Evolutionary conservation across 2,888 invertebrate species (phyloP).

Genomic region (Arrhopalites spinosus): DNA sequence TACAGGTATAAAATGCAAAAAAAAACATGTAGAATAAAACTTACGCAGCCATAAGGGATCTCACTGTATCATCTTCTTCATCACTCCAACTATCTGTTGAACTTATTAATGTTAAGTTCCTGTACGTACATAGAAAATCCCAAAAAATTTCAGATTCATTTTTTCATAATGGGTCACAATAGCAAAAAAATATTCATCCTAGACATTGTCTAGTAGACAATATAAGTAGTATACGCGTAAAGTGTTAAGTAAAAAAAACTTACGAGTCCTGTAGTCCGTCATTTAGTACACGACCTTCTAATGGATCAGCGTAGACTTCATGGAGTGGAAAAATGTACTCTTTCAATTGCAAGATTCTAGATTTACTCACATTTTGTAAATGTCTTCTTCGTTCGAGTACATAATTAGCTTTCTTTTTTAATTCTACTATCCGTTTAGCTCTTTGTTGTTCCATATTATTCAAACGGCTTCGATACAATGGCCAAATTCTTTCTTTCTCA

Average conservation of each 20-base stretch:
- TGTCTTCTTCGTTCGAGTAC: slow-evolving; percentile 63
- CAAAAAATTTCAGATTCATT: neutral
- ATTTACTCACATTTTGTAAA: slow-evolving; percentile 66
- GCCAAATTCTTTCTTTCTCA: slow-evolving; percentile 61
- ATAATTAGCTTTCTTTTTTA: slow-evolving; percentile 63
- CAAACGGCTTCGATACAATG: slow-evolving; percentile 69
- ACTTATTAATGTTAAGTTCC: slow-evolving; percentile 27
- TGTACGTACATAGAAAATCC: slow-evolving; percentile 6
- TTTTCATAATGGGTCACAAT: neutral
- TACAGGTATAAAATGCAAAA: no score
- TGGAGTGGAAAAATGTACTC: slow-evolving; percentile 73
- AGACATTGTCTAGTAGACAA: neutral
- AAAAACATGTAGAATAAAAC: no score
- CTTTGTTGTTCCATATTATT: slow-evolving; percentile 67
- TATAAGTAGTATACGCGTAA: neutral
- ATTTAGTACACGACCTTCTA: slow-evolving; percentile 19
- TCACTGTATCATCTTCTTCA: slow-evolving; percentile 62
- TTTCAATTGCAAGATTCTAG: slow-evolving; percentile 68
- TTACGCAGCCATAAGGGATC: slow-evolving; percentile 57
- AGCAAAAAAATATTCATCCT: neutral
- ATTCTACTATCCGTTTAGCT: slow-evolving; percentile 62
- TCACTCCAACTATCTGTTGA: slow-evolving; percentile 56
- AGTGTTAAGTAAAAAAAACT: slow-evolving; percentile 2
- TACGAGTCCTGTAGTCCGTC: slow-evolving; percentile 33
- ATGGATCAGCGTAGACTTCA: slow-evolving; percentile 59